phyloP scores from a whole-genome alignment of 2,888 invertebrate species.

The Chymomyza procnemis region DNA sequence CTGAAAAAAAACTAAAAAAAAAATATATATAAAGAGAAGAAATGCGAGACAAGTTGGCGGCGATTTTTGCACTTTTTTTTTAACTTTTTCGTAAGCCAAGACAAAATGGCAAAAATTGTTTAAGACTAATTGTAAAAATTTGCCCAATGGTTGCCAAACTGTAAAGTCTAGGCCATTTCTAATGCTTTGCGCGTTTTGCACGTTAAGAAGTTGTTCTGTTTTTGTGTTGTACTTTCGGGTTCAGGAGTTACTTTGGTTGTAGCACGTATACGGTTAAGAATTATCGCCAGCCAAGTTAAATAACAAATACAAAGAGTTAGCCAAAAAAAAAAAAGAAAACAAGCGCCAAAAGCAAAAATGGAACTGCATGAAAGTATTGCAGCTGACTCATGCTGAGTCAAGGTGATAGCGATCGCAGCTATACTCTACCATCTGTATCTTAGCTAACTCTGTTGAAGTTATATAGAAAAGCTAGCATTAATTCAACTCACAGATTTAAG shows the following conservation, averaged over 20 bases:
- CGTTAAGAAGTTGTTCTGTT: slow-evolving; percentile 11
- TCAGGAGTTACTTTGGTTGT: slow-evolving; percentile 41
- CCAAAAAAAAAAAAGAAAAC: slow-evolving; percentile 12
- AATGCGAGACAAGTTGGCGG: slow-evolving; percentile 51
- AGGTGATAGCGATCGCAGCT: neutral
- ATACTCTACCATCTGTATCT: neutral
- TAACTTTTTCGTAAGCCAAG: neutral
- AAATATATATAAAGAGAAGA: slow-evolving; percentile 4
- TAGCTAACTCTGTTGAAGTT: no score
- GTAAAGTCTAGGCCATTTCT: neutral
- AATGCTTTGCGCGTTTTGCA: slow-evolving; percentile 55
- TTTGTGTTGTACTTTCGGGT: slow-evolving; percentile 11
- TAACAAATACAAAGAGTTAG: slow-evolving; percentile 32
- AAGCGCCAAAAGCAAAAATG: slow-evolving; percentile 27
- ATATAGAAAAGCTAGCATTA: no score
- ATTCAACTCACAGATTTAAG: no score
- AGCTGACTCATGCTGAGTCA: neutral
- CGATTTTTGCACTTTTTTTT: slow-evolving; percentile 8
- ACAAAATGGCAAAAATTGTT: slow-evolving; percentile 16
- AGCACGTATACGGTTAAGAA: slow-evolving; percentile 40
- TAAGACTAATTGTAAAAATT: slow-evolving; percentile 44
- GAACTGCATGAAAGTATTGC: neutral
- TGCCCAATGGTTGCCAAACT: slow-evolving; percentile 25
- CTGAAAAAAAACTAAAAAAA: neutral
- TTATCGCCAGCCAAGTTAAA: slow-evolving; percentile 35